Base-by-base conservation (phyloP, 2,797 vertebrate species). In the Pogonophryne albipinna region DNA sequence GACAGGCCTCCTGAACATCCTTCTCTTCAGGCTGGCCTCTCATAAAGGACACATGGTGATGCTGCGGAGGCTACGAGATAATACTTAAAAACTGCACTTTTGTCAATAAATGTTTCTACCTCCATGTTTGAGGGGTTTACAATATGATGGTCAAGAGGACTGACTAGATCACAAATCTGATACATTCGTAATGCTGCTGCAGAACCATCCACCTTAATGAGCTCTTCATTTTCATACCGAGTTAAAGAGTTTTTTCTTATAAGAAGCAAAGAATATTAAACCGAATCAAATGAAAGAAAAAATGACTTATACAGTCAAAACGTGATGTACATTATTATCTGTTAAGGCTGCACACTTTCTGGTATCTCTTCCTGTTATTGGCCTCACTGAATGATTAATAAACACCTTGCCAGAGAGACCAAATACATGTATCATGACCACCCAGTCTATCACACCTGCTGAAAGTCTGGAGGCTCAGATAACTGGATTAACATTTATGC, bases 11-110 rank as follows among this genome's bases (percentile, higher is more conserved):
- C 58, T 71, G 62, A 76, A 76, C 61, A 74, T 80, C 71, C 19
- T 62, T 80, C 73, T 82, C 69, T 65, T 67, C 65, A 31, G 63
- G 71, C 44, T 17, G 23, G 66, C 45, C n/a, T 3, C 66, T 81
- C 71, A 83, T 89, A 78, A 82, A 68, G 83, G 46, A 74, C 52
- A 59, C 13, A 47, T 78, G 56, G 66, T 71, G 69, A 80, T 76
- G 79, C 67, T 52, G 23, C 7, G 67, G 38, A 70, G 66, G 76
- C 4, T 12, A 10, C 41, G 23, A 74, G 45, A 53, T 72, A 61
- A 63, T 4, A 23, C 49, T 53, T 58, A 20, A 53, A 66, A 85
- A 50, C 41, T 57, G 46, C 68, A 15, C 11, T 45, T 70, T 53
- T 58, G 59, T 31, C 14, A 53, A 59, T 19, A 20, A 16, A 38